Evolutionary conservation across 2,888 invertebrate species (phyloP), one percentile per base, ranked within the genome.

Genomic region (Epicampocera succincta): DNA sequence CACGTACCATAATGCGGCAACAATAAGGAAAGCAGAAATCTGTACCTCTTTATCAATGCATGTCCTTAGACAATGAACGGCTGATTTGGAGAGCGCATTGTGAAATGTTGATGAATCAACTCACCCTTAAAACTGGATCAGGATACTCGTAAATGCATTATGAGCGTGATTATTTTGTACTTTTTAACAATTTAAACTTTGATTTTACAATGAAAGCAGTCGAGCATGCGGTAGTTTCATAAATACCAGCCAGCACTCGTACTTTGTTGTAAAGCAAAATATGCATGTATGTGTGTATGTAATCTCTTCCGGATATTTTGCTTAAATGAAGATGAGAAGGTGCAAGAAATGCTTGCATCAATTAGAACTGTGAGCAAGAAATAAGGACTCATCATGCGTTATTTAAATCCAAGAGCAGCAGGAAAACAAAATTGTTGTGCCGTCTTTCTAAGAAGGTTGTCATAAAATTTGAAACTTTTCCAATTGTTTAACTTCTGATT

Each of bases 271-370:
- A 65, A 25, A 54, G 58, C 21, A 68, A 60, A 72, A 74, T 83
- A n/a, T n/a, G n/a, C n/a, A n/a, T n/a, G n/a, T n/a, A n/a, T n/a
- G n/a, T n/a, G n/a, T n/a, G n/a, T n/a, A n/a, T 44, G n/a, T 44
- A 84, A 84, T 84, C 83, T 75, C 54, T 84, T 84, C 84, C 84
- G 84, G 79, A 77, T 84, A 83, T 72, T 83, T 76, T 73, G n/a
- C 21, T 25, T 13, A n/a, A 33, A 77, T 19, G 44, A 21, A 17
- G 38, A 42, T 66, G 42, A 46, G 19, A 63, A 63, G 61, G 61
- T 61, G 52, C 33, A 38, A 54, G 40, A 71, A 60, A 56, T 17
- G 19, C 21, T 48, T 60, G 66, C 52, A 33, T 42, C 15, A n/a
- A 42, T 48, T 46, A 61, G 48, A 50, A 29, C 21, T 46, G 9